Evolutionary conservation across 2,888 invertebrate genomes (phyloP).

Genomic region (Phyllotreta striolata): DNA sequence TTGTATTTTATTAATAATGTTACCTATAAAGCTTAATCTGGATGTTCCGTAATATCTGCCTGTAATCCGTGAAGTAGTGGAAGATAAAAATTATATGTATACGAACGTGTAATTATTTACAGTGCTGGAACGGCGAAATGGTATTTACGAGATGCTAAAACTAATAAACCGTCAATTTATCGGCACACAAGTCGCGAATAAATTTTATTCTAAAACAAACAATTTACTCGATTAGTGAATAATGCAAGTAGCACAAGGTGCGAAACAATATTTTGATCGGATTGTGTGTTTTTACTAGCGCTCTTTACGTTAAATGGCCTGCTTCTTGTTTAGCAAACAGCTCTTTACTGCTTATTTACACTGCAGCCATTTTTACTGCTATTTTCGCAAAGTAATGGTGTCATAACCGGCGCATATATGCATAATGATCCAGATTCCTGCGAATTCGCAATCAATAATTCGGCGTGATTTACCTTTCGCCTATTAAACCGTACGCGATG

Average conservation of each 20-base stretch:
- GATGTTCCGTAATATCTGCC: too few relatives aligned
- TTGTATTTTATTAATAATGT: too few relatives aligned
- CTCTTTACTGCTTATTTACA: conserved; percentile 13
- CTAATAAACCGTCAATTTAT: conserved; percentile 43
- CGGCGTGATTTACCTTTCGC: neutral
- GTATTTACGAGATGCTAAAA: conserved; percentile 42
- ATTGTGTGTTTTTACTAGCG: conserved; percentile 36
- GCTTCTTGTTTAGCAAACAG: conserved; percentile 19
- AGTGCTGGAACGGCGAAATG: conserved; percentile 35
- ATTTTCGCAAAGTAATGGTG: conserved; percentile 5
- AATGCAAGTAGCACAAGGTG: conserved; percentile 42
- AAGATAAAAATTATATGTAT: too few relatives aligned
- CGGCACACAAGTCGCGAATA: conserved; percentile 34
- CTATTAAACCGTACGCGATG: too few relatives aligned
- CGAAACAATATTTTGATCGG: conserved; percentile 38
- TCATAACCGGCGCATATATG: neutral
- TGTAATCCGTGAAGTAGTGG: too few relatives aligned
- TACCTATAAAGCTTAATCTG: too few relatives aligned
- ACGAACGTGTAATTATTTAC: too few relatives aligned
- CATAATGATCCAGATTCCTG: neutral
- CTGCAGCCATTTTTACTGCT: conserved; percentile 15
- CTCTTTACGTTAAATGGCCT: conserved; percentile 23
- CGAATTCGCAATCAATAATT: conserved; percentile 16
- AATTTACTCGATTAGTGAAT: conserved; percentile 28
- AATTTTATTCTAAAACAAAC: conserved; percentile 42